Evolutionary conservation across 1,140 invertebrate species (phyloP), one percentile per base, ranked within the genome.

Genomic region (Hesperophylax magnus): DNA sequence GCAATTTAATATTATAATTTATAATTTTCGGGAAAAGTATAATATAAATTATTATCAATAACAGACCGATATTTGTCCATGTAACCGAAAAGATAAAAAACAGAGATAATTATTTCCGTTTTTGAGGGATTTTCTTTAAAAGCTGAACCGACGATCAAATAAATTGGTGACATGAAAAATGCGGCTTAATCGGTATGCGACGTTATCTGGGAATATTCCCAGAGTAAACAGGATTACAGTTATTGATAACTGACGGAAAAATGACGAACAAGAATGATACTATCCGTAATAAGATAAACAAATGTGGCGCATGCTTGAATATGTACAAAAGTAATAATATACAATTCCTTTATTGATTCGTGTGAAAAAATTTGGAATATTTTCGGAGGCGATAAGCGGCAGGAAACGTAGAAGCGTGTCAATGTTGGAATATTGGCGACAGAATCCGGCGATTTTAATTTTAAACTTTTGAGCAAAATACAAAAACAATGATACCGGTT

Each of bases 401-500:
- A 75, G 72, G 22, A 75, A 75, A 56, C 8, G 8, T 27, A 75
- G 72, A 75, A 75, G 54, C 54, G 24, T 47, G 56, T 27, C 18
- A 72, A 72, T 72, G 54, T 72, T 72, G 69, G 17, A n/a, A 22
- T 47, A 72, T 18, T 18, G 39, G 24, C 34, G n/a, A 20, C 22
- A 18, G 20, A 67, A 67, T 24, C 9, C 20, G 60, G 22, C 14
- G 34, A 7, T 39, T 47, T 47, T 9, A 39, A 47, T 47, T 11
- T 47, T 47, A 47, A 8, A 47, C 9, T 47, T 47, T 47, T 47
- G 11, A 47, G 39, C 39, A 14, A 47, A 47, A 47, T 47, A 11
- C 39, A 14, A 11, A 47, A 47, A 47, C 39, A 47, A 11, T 47
- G 39, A 11, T 11, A 47, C 8, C 9, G 11, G 11, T 47, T 47